Conservation (phyloP, 2,797 vertebrate species). For the Hemibagrus guttatus region DNA sequence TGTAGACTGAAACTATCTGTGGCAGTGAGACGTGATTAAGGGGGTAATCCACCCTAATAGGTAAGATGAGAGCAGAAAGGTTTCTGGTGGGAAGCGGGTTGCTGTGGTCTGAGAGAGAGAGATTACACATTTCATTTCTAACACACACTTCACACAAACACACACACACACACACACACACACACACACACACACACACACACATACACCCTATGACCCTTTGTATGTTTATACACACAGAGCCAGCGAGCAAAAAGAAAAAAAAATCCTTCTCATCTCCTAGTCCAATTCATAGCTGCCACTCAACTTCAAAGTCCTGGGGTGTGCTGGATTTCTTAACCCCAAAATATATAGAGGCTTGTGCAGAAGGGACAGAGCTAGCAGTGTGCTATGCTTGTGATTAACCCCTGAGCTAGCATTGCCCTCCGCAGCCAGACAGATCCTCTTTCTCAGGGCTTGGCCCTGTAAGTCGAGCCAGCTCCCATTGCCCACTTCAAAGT, state of each 20-base stretch:
- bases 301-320: slow-evolving; percentile 76
- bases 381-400: slow-evolving; percentile 79
- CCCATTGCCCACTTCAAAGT: slow-evolving; percentile 83
- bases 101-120: slow-evolving; percentile 56
- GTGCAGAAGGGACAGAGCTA: slow-evolving; percentile 78
- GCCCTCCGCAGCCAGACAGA: slow-evolving; percentile 79
- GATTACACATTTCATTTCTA: slow-evolving; percentile 66
- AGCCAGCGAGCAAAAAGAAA: slow-evolving; percentile 51
- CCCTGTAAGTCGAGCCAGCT: slow-evolving; percentile 84
- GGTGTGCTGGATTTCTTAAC: slow-evolving; percentile 73
- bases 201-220: slow-evolving; percentile 63
- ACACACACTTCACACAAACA: slow-evolving; percentile 34
- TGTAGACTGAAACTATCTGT: slow-evolving; percentile 27
- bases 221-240: slow-evolving; percentile 66
- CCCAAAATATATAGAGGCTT: slow-evolving; percentile 75
- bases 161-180: slow-evolving; percentile 30
- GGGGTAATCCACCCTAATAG: slow-evolving; percentile 44
- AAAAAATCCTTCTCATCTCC: slow-evolving; percentile 60
- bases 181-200: slow-evolving; percentile 48
- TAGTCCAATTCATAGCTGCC: slow-evolving; percentile 71
- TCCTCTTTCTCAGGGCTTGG: slow-evolving; percentile 79
- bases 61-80: slow-evolving; percentile 35
- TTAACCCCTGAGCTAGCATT: slow-evolving; percentile 82
- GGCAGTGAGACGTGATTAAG: slow-evolving; percentile 20
- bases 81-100: slow-evolving; percentile 12